Conservation (phyloP, 1,140 invertebrate genomes). For the Brachionus asplanchnoidis region DNA sequence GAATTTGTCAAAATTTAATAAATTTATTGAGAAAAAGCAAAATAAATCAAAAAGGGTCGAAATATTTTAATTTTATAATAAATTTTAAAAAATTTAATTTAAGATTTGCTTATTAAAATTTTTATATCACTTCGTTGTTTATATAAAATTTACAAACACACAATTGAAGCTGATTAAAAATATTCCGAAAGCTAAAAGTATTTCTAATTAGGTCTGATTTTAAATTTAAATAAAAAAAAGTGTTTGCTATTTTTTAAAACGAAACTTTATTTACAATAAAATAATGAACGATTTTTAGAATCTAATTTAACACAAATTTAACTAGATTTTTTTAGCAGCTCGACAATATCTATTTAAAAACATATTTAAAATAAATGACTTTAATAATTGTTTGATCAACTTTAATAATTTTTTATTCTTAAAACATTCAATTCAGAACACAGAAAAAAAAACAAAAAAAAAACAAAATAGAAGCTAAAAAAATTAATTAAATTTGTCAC, state of each 20-base stretch:
- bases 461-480: neutral
- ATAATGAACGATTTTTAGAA: neutral
- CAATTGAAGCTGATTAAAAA: no score
- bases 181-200: no score
- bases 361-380: neutral
- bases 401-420: neutral
- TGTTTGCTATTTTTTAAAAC: neutral
- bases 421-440: neutral
- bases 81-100: no score
- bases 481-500: neutral
- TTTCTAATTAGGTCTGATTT: no score
- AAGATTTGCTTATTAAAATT: no score
- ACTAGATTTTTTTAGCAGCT: neutral
- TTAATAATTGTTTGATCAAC: neutral
- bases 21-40: no score
- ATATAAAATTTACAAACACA: no score
- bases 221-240: neutral
- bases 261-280: neutral
- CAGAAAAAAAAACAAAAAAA: neutral
- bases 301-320: neutral
- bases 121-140: no score
- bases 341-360: neutral
- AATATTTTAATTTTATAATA: no score
- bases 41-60: no score
- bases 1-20: no score